A percentile compares a stretch with the other conserved stretches of the same genome.
These are phyloP conservation scores for Scrobipalpa costella DNA, from an alignment of 2,888 invertebrate species.

Conservation along the genomic window DNA sequence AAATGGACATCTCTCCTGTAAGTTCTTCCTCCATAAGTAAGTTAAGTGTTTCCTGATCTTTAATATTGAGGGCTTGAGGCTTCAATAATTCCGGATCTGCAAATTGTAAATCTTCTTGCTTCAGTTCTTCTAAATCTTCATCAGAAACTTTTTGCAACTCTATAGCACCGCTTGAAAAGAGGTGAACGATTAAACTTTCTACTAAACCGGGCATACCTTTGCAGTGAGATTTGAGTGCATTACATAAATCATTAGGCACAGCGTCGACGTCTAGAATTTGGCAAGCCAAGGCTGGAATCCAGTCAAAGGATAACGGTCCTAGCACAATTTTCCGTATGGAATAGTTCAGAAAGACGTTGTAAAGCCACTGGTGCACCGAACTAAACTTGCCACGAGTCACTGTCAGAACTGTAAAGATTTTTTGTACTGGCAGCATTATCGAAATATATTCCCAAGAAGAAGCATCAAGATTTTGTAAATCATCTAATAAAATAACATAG, in stretches of 20 bases:
- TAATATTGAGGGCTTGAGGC: slow-evolving; percentile 58
- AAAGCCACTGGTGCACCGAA: slow-evolving; percentile 64
- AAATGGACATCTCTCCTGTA: slow-evolving; percentile 55
- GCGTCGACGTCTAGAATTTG: slow-evolving; percentile 82
- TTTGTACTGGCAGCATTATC: slow-evolving; percentile 55
- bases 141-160: slow-evolving; percentile 57
- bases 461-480: slow-evolving; percentile 74
- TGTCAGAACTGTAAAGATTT: slow-evolving; percentile 62
- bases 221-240: slow-evolving; percentile 68
- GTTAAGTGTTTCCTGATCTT: slow-evolving; percentile 57
- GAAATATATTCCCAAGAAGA: slow-evolving; percentile 69
- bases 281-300: slow-evolving; percentile 79
- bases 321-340: slow-evolving; percentile 69
- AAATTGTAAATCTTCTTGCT: slow-evolving; percentile 61
- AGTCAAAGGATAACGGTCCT: slow-evolving; percentile 57
- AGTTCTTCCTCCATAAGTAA: slow-evolving; percentile 50
- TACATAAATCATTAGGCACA: slow-evolving; percentile 76
- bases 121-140: slow-evolving; percentile 49
- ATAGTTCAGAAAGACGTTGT: slow-evolving; percentile 62
- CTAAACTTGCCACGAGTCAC: slow-evolving; percentile 66
- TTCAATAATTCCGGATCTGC: slow-evolving; percentile 55
- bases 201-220: slow-evolving; percentile 77
- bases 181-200: slow-evolving; percentile 74
- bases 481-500: slow-evolving; percentile 71
- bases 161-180: slow-evolving; percentile 72